These are phyloP conservation scores for Junonia oenone DNA, from an alignment of 2,888 invertebrate species.

Conservation along the genomic window DNA sequence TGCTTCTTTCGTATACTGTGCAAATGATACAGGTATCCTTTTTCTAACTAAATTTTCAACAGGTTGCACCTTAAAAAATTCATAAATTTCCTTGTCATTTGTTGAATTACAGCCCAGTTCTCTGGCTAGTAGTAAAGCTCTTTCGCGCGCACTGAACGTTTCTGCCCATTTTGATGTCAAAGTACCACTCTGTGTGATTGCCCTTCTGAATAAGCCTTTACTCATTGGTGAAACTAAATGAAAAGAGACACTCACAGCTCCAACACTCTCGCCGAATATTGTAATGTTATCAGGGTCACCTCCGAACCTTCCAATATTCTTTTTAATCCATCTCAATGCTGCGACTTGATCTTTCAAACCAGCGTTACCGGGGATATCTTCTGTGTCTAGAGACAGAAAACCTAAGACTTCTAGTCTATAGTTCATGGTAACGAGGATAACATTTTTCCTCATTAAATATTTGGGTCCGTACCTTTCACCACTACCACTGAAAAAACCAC, in stretches of 20 bases:
- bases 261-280: constrained; percentile 67
- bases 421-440: constrained; percentile 51
- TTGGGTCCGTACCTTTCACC: constrained; percentile 49
- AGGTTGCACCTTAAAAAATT: constrained; percentile 31
- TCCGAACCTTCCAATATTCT: constrained; percentile 56
- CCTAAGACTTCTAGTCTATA: constrained; percentile 51
- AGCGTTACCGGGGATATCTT: constrained; percentile 52
- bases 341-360: constrained; percentile 53
- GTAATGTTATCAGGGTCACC: constrained; percentile 61
- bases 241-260: constrained; percentile 47
- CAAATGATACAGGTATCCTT: not conserved
- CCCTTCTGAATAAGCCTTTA: constrained; percentile 49
- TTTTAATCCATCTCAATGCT: constrained; percentile 46
- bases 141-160: constrained; percentile 39
- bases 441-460: constrained; percentile 43
- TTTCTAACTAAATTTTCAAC: not conserved
- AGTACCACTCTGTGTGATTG: constrained; percentile 84
- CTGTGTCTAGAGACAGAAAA: constrained; percentile 46
- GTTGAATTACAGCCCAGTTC: constrained; percentile 47
- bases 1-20: not conserved
- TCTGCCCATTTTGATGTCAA: constrained; percentile 70
- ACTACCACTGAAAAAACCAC: constrained; percentile 42
- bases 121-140: constrained; percentile 40
- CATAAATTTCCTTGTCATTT: constrained; percentile 44
- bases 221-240: constrained; percentile 45